These are phyloP conservation scores for Aphelocoma californica DNA, from an alignment of 2,797 vertebrate genomes.

Conservation along the genomic window DNA sequence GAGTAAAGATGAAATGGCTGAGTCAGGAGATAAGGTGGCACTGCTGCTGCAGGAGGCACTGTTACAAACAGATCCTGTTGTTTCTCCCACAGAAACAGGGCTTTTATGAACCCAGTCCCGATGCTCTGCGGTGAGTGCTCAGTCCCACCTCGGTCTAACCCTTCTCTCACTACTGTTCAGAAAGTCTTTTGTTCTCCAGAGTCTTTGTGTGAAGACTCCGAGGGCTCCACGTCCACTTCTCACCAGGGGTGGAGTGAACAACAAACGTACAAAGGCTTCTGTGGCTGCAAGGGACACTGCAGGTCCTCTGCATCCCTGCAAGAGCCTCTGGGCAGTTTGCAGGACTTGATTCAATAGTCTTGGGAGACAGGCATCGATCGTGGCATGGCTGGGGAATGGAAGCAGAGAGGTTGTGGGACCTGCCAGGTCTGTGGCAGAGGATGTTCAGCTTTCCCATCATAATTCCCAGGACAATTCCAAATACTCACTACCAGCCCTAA, in stretches of 20 bases:
- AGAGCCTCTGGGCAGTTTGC: neutral
- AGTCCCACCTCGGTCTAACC: neutral
- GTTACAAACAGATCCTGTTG: neutral
- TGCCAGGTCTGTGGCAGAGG: neutral
- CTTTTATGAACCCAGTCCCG: conserved; percentile 82
- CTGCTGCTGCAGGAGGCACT: neutral
- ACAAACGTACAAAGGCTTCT: neutral
- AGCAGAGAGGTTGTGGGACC: neutral
- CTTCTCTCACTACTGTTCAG: neutral
- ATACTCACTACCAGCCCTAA: neutral
- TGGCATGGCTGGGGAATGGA: neutral
- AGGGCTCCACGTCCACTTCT: neutral
- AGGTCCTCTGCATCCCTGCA: neutral
- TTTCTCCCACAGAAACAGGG: conserved; percentile 80
- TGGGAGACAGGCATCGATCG: neutral
- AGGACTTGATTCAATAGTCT: neutral
- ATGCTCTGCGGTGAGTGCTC: conserved; percentile 77
- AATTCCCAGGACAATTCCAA: neutral
- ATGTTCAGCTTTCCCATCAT: neutral
- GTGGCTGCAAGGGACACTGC: neutral
- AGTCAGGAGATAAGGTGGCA: neutral
- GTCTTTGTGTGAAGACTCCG: neutral
- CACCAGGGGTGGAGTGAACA: neutral
- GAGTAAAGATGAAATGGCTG: neutral
- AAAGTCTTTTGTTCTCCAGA: neutral